A percentile compares a stretch with the other conserved stretches of the same genome.
Evolutionary conservation across 2,888 invertebrate genomes (phyloP).

Genomic region (Hartigia nigra): DNA sequence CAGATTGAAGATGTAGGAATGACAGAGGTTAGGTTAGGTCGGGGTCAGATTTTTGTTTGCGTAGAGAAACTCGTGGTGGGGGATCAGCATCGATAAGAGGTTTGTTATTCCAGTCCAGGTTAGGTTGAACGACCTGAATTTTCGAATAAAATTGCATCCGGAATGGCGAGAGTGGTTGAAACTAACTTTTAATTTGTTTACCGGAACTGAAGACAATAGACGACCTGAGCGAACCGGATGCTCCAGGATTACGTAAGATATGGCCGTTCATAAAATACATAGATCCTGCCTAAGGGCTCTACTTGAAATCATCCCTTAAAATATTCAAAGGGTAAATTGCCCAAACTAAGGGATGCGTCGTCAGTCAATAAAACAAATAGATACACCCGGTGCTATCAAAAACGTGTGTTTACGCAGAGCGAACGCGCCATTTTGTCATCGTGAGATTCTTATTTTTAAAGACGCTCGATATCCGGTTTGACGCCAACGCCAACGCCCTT

Average conservation of each 20-base stretch:
- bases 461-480: slow-evolving; percentile 7
- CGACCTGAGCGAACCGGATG: too few relatives aligned
- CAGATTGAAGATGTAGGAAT: background rate
- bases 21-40: background rate
- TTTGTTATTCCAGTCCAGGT: background rate
- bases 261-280: background rate
- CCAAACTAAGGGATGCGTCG: background rate
- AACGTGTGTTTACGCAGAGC: too few relatives aligned
- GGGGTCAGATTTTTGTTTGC: background rate
- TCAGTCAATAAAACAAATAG: background rate
- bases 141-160: background rate
- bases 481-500: background rate
- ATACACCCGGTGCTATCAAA: background rate
- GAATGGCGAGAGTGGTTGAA: background rate
- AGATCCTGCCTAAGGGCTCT: background rate
- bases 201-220: background rate
- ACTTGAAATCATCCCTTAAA: background rate
- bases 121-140: background rate
- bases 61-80: background rate
- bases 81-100: background rate
- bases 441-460: slow-evolving; percentile 1
- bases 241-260: too few relatives aligned
- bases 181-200: slow-evolving; percentile 14
- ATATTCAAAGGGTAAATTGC: background rate
- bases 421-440: background rate